Evolutionary conservation across 1,140 invertebrate species (phyloP).

Genomic region (Holcopasites calliopsidis): DNA sequence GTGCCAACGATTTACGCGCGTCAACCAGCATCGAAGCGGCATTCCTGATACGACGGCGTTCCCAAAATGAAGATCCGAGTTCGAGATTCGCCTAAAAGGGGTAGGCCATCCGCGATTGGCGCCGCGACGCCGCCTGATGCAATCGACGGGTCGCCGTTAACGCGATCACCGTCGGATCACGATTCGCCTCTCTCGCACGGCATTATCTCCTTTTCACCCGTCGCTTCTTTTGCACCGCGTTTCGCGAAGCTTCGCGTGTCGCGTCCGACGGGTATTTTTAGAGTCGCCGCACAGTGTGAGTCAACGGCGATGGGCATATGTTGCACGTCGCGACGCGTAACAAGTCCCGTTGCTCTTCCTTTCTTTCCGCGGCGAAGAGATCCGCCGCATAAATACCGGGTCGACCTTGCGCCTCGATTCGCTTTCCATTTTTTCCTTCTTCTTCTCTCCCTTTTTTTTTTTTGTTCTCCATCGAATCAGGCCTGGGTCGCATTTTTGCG

Average conservation of each 20-base stretch:
- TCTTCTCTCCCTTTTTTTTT: too few species aligned
- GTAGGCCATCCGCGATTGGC: not conserved
- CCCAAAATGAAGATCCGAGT: too few species aligned
- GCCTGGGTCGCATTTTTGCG: too few species aligned
- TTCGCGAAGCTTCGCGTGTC: slow-evolving; percentile 18
- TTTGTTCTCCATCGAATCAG: too few species aligned
- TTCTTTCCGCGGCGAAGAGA: not conserved
- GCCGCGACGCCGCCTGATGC: not conserved
- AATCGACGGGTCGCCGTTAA: not conserved
- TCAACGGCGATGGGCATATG: slow-evolving; percentile 49
- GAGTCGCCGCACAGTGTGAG: slow-evolving; percentile 53
- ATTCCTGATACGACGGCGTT: too few species aligned
- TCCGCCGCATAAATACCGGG: slow-evolving; percentile 24
- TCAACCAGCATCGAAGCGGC: too few species aligned
- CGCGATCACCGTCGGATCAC: slow-evolving; percentile 41
- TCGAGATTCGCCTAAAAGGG: too few species aligned
- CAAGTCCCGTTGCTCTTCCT: slow-evolving; percentile 45
- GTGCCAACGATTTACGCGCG: too few species aligned
- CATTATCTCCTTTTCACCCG: not conserved
- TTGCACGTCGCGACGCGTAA: slow-evolving; percentile 52
- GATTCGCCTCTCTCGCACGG: slow-evolving; percentile 19
- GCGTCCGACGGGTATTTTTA: slow-evolving; percentile 53
- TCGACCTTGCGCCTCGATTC: slow-evolving; percentile 44
- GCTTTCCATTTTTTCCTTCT: too few species aligned
- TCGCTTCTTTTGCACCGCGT: slow-evolving; percentile 16